Conservation (phyloP, 2,888 invertebrate genomes). For the Chalcis sispes region DNA sequence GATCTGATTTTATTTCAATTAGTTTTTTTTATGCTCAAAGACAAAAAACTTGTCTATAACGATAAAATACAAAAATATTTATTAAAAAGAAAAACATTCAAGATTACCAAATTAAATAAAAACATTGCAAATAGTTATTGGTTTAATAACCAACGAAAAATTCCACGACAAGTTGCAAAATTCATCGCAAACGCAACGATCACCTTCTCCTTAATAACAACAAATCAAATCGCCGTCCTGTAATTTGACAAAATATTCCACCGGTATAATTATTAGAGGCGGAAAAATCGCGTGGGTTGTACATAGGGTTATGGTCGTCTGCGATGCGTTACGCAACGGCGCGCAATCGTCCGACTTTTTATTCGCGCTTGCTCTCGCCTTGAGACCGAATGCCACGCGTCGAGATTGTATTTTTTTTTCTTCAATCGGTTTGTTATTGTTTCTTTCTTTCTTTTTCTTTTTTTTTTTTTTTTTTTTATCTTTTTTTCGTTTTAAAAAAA, state of each 20-base stretch:
- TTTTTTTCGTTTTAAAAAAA: no score
- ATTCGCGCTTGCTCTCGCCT: conserved; percentile 15
- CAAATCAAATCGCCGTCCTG: neutral
- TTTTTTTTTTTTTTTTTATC: no score
- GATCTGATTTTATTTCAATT: no score
- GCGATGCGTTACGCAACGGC: conserved; percentile 36
- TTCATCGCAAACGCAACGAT: neutral
- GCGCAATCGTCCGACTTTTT: conserved; percentile 21
- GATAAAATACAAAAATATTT: no score
- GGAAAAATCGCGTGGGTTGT: conserved; percentile 6
- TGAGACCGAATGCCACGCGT: conserved; percentile 19
- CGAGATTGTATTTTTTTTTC: neutral
- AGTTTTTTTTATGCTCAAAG: no score
- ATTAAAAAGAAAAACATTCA: no score
- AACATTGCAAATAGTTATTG: no score
- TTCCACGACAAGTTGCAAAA: neutral
- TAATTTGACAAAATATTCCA: conserved; percentile 1
- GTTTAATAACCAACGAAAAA: no score
- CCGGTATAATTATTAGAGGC: neutral
- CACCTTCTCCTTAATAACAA: neutral
- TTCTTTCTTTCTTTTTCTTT: no score
- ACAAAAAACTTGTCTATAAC: no score
- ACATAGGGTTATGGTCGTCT: neutral
- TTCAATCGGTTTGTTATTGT: neutral
- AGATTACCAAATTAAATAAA: no score